phyloP scores from a whole-genome alignment of 1,140 invertebrate genomes.

The Polypedilum vanderplanki region DNA sequence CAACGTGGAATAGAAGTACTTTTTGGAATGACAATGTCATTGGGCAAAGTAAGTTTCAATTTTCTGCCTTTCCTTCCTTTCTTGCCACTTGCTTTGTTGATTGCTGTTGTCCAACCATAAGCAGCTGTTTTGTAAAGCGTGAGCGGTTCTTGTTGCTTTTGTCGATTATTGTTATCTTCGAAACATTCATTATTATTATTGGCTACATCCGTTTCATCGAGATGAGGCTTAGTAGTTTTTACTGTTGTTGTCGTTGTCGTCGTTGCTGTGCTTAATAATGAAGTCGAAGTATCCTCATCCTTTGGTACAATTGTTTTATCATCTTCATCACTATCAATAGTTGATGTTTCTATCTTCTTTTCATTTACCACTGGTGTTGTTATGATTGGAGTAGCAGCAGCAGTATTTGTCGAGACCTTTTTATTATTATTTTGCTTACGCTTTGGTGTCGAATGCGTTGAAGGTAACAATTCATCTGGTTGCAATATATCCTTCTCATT shows the following conservation, averaged over 20 bases:
- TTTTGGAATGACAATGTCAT: slow-evolving; percentile 22
- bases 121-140: slow-evolving; percentile 1
- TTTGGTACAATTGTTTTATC: not conserved
- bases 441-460: not conserved
- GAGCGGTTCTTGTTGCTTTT: slow-evolving; percentile 30
- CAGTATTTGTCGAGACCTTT: not conserved
- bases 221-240: slow-evolving; percentile 45
- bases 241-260: slow-evolving; percentile 38
- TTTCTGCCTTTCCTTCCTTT: slow-evolving; percentile 29
- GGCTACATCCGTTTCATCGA: slow-evolving; percentile 48
- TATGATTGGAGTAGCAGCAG: too few species aligned
- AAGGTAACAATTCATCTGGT: not conserved
- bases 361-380: not conserved
- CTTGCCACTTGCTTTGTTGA: slow-evolving; percentile 26
- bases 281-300: not conserved
- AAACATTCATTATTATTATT: slow-evolving; percentile 45
- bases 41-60: not conserved
- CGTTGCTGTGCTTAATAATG: not conserved
- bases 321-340: not conserved
- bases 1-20: slow-evolving; percentile 60
- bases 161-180: slow-evolving; percentile 35
- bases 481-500: not conserved
- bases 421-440: not conserved
- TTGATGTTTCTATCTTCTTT: slow-evolving; percentile 8
- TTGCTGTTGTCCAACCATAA: slow-evolving; percentile 20